A percentile compares a stretch with the other conserved stretches of the same genome.
These are phyloP conservation scores for Alethe diademata DNA, from an alignment of 2,113 vertebrate species.

Conservation along the genomic window DNA sequence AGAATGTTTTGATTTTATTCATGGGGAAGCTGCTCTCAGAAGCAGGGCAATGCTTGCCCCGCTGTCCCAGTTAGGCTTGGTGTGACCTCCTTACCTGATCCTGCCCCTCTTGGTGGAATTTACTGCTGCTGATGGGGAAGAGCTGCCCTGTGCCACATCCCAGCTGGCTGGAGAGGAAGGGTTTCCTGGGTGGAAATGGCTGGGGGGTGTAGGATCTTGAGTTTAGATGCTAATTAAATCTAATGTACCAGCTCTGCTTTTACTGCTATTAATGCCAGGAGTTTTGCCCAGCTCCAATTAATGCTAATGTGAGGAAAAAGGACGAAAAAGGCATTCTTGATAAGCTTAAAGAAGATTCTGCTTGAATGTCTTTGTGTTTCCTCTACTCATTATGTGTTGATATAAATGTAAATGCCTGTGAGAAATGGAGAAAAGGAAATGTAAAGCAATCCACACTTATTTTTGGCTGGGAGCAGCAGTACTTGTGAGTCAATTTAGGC, in stretches of 20 bases:
- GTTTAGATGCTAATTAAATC: constrained; percentile 35
- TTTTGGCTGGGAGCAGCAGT: constrained; percentile 61
- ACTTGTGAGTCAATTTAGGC: constrained; percentile 56
- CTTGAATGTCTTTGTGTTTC: constrained; percentile 45
- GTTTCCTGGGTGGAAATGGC: neutral
- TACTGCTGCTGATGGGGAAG: neutral
- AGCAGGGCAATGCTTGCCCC: neutral
- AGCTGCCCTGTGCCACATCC: neutral
- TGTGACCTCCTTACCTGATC: neutral
- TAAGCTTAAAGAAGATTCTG: constrained; percentile 30
- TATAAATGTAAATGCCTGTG: constrained; percentile 61
- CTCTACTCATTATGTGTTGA: constrained; percentile 51
- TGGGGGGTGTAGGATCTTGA: neutral
- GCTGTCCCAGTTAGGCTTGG: neutral
- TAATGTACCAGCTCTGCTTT: neutral
- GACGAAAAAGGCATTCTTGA: neutral
- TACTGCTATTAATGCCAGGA: neutral
- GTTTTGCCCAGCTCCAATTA: constrained; percentile 37
- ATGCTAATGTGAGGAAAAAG: neutral
- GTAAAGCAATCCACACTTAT: constrained; percentile 61
- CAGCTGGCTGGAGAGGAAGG: neutral
- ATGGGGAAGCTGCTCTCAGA: neutral
- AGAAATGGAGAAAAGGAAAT: constrained; percentile 45
- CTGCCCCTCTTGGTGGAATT: neutral
- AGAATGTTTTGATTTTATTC: neutral